phyloP scores from a whole-genome alignment of 2,113 vertebrate species.

The Chloropsis cyanopogon region DNA sequence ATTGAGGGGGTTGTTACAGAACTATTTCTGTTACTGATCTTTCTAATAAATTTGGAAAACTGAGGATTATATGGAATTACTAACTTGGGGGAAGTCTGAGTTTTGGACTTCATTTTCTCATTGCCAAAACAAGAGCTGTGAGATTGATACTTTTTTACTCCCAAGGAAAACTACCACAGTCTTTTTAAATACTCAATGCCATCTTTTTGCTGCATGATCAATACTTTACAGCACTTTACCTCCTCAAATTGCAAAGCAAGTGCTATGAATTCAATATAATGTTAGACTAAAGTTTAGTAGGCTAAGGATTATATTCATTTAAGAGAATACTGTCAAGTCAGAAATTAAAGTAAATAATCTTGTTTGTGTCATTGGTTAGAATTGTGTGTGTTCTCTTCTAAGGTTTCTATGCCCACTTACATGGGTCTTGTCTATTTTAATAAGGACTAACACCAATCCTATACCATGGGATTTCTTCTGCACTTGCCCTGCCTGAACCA shows the following conservation, averaged over 20 bases:
- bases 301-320: background rate
- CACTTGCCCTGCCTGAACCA: background rate
- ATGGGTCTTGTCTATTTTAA: background rate
- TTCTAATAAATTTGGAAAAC: background rate
- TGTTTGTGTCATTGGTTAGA: slow-evolving; percentile 12
- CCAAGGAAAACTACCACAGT: background rate
- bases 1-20: background rate
- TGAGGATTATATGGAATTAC: background rate
- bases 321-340: background rate
- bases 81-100: background rate
- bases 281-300: background rate
- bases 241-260: background rate
- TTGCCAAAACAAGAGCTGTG: background rate
- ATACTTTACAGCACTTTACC: background rate
- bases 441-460: background rate
- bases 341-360: background rate
- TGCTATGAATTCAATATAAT: background rate
- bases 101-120: background rate
- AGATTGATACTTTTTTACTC: background rate
- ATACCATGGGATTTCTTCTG: background rate
- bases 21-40: background rate
- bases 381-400: background rate
- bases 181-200: background rate
- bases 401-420: background rate
- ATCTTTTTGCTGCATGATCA: background rate